Base-by-base conservation (phyloP, 2,888 invertebrate genomes). In the Synanthedon vespiformis region DNA sequence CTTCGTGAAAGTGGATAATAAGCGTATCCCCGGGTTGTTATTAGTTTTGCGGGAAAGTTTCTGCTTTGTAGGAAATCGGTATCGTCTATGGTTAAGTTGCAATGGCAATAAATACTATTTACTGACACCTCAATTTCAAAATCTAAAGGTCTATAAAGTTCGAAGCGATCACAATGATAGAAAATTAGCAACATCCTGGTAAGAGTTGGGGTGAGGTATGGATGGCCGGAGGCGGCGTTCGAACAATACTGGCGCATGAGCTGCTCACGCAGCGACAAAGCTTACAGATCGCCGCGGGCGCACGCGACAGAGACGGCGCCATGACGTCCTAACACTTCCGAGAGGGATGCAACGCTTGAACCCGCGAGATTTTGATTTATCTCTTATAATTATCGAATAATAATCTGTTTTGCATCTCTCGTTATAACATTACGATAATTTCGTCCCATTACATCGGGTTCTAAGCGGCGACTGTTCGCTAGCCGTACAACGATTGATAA, bases 351-450 rank as follows among this genome's bases (percentile, higher is more conserved):
- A 57, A 55, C 58, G 59, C 60, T 61, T 65, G 67, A 72, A 71
- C 67, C 70, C 65, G 80, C 74, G 77, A 75, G 68, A 81, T 79
- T 78, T 79, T 81, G 86, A 87, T 86, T 82, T 86, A 86, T 83
- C 78, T 70, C 70, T 66, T 76, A 77, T 85, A 87, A 88, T 87
- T 87, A 87, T 85, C 79, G 79, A 79, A 81, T 82, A 79, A 81
- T 82, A 86, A 81, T 81, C 87, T 79, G 80, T 74, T 88, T 88
- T 86, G 85, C 86, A 88, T 88, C 85, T 82, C 83, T 82, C 71
- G 83, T 85, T 83, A 83, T 79, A 78, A 75, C 78, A 82, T 84
- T 85, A 83, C 76, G 85, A 87, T 88, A 88, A 88, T 88, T 86
- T 78, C 64, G 78, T 72, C 75, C 80, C 77, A 86, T 85, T 86